phyloP scores from a whole-genome alignment of 1,140 invertebrate genomes.

The Musca vetustissima region DNA sequence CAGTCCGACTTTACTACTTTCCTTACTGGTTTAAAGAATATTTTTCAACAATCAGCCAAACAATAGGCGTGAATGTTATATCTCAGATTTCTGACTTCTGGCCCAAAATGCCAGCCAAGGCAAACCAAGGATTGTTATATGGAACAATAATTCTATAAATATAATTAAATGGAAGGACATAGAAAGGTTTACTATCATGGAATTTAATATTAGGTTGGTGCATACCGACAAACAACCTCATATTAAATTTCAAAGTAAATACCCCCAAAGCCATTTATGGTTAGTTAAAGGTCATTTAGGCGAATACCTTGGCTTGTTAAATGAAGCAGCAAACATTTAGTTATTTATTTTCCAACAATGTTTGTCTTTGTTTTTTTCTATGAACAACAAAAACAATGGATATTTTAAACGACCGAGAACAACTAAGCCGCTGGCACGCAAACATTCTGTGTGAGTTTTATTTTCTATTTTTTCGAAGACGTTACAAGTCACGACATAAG shows the following conservation, averaged over 20 bases:
- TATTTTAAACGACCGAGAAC: too few relatives aligned
- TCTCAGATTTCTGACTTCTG: too few relatives aligned
- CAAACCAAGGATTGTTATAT: too few relatives aligned
- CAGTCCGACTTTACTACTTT: too few relatives aligned
- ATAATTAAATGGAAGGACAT: background rate
- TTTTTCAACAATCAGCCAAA: too few relatives aligned
- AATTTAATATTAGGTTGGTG: background rate
- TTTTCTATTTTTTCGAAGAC: slow-evolving; percentile 6
- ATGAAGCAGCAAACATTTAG: slow-evolving; percentile 13
- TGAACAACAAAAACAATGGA: too few relatives aligned
- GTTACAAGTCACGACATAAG: slow-evolving; percentile 23
- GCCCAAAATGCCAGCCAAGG: too few relatives aligned
- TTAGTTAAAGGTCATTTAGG: slow-evolving; percentile 19
- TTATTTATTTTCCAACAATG: too few relatives aligned
- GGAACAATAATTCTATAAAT: too few relatives aligned
- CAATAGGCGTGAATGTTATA: too few relatives aligned
- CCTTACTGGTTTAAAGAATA: too few relatives aligned
- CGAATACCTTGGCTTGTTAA: slow-evolving; percentile 15
- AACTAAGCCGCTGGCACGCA: background rate
- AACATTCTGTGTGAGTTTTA: slow-evolving; percentile 1
- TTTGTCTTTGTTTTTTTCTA: too few relatives aligned
- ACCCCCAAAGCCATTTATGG: background rate
- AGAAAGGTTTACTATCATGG: background rate
- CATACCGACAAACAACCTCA: background rate
- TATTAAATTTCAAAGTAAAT: background rate